phyloP scores from a whole-genome alignment of 2,113 vertebrate genomes.

The Stigmatopora nigra region DNA sequence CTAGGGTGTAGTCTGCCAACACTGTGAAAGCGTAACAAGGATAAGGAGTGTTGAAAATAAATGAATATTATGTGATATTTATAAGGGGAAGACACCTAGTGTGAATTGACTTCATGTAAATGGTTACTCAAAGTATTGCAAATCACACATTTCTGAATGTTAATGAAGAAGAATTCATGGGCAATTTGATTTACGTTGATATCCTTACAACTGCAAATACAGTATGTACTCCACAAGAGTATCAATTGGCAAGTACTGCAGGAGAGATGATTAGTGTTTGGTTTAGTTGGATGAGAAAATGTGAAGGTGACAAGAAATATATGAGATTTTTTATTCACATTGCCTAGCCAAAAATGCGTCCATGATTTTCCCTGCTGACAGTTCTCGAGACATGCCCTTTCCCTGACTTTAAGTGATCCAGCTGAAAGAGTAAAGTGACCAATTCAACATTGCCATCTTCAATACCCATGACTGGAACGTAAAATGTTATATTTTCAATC shows the following conservation, averaged over 20 bases:
- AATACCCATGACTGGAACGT: slow-evolving; percentile 21
- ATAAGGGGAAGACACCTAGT: too few relatives aligned
- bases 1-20: too few relatives aligned
- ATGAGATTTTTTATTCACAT: slow-evolving; percentile 6
- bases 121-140: too few relatives aligned
- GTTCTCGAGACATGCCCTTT: slow-evolving; percentile 11
- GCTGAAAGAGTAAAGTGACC: slow-evolving; percentile 25
- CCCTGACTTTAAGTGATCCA: slow-evolving; percentile 31
- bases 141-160: too few relatives aligned
- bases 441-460: slow-evolving; percentile 29
- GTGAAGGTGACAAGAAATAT: slow-evolving; percentile 4
- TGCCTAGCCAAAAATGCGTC: slow-evolving; percentile 7
- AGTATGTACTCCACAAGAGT: neutral
- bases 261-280: neutral
- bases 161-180: too few relatives aligned
- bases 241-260: neutral
- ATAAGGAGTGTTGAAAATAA: too few relatives aligned
- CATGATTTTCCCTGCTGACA: slow-evolving; percentile 21
- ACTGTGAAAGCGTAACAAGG: too few relatives aligned
- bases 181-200: too few relatives aligned
- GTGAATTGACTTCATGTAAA: too few relatives aligned
- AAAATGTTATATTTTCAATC: slow-evolving; percentile 22
- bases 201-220: too few relatives aligned
- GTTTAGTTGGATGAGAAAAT: neutral
- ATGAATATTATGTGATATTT: too few relatives aligned